Conservation (phyloP, 2,113 vertebrate species). For the Sciurus niger region DNA sequence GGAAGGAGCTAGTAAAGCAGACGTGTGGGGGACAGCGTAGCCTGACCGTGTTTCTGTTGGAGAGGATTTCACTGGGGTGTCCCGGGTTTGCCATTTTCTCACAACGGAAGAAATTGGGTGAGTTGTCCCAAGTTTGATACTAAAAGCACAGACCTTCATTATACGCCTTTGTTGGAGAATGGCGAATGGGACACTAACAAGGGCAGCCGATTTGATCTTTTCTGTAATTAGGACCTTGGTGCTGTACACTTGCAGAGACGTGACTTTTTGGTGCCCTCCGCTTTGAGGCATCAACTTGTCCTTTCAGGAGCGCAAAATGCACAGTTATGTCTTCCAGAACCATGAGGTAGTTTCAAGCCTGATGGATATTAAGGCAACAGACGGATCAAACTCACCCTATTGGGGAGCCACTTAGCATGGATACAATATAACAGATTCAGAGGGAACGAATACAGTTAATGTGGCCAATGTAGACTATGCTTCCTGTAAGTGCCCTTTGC, state of each 20-base stretch:
- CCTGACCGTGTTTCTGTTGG: neutral
- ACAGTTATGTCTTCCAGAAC: neutral
- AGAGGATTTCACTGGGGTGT: neutral
- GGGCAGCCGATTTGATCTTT: neutral
- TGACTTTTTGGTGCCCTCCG: too few relatives aligned
- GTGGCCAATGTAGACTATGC: neutral
- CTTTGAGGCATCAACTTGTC: neutral
- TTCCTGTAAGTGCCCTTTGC: neutral
- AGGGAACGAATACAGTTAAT: neutral
- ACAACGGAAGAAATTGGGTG: neutral
- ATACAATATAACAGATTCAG: neutral
- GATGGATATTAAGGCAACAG: neutral
- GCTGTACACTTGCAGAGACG: neutral
- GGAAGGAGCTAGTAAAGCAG: neutral
- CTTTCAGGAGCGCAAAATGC: neutral
- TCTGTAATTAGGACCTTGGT: neutral
- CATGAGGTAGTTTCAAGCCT: neutral
- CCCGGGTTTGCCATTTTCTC: neutral
- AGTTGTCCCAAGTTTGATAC: constrained; percentile 15
- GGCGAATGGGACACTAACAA: neutral
- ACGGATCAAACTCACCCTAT: neutral
- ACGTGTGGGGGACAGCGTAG: neutral
- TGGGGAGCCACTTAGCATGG: neutral
- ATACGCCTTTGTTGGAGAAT: neutral
- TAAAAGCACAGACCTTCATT: neutral